Base-by-base conservation (phyloP, 1,140 invertebrate genomes). In the Coboldia fuscipes region DNA sequence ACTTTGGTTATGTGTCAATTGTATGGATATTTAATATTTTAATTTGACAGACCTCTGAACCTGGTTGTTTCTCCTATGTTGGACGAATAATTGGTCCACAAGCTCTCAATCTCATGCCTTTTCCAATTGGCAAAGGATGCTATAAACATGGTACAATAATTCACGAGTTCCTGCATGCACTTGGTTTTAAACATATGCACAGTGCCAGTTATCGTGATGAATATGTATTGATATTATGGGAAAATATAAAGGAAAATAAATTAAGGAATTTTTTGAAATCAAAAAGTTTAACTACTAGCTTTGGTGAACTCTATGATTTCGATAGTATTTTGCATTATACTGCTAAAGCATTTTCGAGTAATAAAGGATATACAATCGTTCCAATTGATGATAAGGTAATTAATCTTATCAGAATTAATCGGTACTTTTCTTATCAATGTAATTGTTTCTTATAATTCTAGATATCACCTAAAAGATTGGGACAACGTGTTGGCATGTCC, bases 291-390 rank as follows among this genome's bases (percentile, higher is more conserved):
- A 55, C 50, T 7, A 62, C 66, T 1, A 63, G 61, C 35, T 65
- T 64, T 37, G 70, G 62, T 4, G 58, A 75, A 2, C 56, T 61
- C 0, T 80, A 79, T 40, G 77, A 82, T 50, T 81, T 74, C 40
- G 59, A 65, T 4, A 82, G 77, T 39, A 71, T 83, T 5, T 72
- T 85, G 69, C 82, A 86, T 48, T 85, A 86, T 45, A 73, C 70
- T 1, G 53, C 64, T 0, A 68, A 56, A 18, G 75, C 76, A 3
- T 85, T 83, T 49, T 70, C 71, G 1, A 57, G 46, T 15, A 84
- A 83, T 45, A 72, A 73, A 1, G 50, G 66, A 38, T 61, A 65
- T 0, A 81, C 78, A 0, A 72, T 82, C 24, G 48, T 67, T 30
- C 56, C 57, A 1, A 65, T 47, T 47, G 68, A 41, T 12, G 42